These are phyloP conservation scores for Pterophyllum scalare DNA, from an alignment of 2,113 vertebrate genomes.

Conservation along the genomic window DNA sequence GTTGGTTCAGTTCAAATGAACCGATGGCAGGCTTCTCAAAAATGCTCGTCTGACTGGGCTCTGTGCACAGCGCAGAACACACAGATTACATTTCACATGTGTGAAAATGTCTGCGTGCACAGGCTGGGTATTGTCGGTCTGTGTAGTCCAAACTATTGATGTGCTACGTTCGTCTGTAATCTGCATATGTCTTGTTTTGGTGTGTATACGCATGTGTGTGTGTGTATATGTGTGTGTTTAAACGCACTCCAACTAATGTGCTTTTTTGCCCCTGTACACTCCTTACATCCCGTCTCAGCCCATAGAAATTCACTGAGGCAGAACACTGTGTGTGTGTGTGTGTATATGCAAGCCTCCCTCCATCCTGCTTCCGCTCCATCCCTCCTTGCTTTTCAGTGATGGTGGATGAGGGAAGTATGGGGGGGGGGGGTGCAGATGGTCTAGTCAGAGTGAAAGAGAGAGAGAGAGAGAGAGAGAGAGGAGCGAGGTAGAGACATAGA, in stretches of 20 bases:
- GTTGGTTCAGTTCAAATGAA: background rate
- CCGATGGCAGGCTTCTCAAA: background rate
- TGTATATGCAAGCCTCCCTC: background rate
- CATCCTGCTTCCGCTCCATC: slow-evolving; percentile 22
- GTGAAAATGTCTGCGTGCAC: too few relatives aligned
- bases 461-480: slow-evolving; percentile 32
- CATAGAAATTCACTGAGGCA: slow-evolving; percentile 15
- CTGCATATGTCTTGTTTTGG: background rate
- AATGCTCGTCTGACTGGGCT: background rate
- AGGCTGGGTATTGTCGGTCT: too few relatives aligned
- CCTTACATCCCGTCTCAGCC: background rate
- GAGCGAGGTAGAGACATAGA: slow-evolving; percentile 26
- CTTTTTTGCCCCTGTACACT: background rate
- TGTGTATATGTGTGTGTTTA: background rate
- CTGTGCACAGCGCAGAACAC: too few relatives aligned
- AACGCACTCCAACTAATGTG: background rate
- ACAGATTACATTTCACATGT: too few relatives aligned
- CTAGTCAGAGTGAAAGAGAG: slow-evolving; percentile 56
- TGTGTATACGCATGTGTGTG: too few relatives aligned
- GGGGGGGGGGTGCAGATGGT: slow-evolving; percentile 61
- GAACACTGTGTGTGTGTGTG: slow-evolving; percentile 8
- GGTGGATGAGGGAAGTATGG: background rate
- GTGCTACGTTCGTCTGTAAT: background rate
- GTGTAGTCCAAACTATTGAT: too few relatives aligned
- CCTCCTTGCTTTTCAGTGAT: slow-evolving; percentile 49